Percentiles rank a stretch among this genome's conserved stretches.
Evolutionary conservation across 2,113 vertebrate genomes (phyloP).

Genomic region (Hyaena hyaena): DNA sequence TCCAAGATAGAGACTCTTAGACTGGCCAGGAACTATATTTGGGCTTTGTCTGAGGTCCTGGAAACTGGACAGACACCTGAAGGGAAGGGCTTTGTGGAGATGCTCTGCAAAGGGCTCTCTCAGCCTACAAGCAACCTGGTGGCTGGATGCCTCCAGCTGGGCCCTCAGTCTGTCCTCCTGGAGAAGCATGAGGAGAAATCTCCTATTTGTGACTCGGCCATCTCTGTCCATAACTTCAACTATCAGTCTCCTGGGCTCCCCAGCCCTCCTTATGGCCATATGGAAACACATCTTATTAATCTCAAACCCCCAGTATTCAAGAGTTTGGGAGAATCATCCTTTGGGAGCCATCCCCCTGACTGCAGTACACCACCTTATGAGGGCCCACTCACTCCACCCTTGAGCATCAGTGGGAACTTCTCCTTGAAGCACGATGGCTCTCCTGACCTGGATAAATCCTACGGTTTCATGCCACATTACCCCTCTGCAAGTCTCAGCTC

Average conservation of each 20-base stretch:
- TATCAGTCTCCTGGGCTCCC: constrained; percentile 96
- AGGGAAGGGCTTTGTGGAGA: constrained; percentile 95
- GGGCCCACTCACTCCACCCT: constrained; percentile 94
- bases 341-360: constrained; percentile 89
- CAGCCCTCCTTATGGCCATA: constrained; percentile 95
- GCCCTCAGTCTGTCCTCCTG: constrained; percentile 86
- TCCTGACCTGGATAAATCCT: constrained; percentile 93
- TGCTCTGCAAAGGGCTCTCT: constrained; percentile 98
- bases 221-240: constrained; percentile 86
- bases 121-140: constrained; percentile 98
- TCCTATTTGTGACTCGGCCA: constrained; percentile 77
- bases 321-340: constrained; percentile 86
- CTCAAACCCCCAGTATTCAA: constrained; percentile 92
- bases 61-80: constrained; percentile 94
- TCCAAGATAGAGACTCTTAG: constrained; percentile 98
- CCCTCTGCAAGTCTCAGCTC: constrained; percentile 84
- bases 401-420: constrained; percentile 96
- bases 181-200: constrained; percentile 93
- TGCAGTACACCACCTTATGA: constrained; percentile 95
- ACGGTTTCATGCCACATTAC: constrained; percentile 86
- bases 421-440: constrained; percentile 95
- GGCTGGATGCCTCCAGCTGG: constrained; percentile 96
- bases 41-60: constrained; percentile 97
- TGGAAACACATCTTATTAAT: constrained; percentile 94
- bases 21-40: constrained; percentile 97